Evolutionary conservation across 2,797 vertebrate species (phyloP).

Genomic region (Meda fulgida): DNA sequence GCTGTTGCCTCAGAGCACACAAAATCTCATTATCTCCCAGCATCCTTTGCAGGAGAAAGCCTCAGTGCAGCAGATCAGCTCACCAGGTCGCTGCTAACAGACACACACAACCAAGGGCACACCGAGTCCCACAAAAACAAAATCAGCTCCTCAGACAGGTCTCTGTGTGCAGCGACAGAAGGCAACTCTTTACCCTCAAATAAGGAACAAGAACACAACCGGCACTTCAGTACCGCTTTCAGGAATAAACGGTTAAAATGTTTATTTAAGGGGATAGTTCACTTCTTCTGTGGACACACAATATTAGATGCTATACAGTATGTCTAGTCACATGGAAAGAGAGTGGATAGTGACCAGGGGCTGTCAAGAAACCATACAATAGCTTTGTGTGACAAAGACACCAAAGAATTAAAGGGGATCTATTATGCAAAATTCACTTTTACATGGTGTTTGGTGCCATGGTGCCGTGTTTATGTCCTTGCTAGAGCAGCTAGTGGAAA

Average conservation of each 20-base stretch:
- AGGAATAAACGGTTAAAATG: constrained; percentile 6
- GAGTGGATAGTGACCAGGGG: neutral
- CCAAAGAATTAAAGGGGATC: neutral
- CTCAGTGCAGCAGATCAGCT: constrained; percentile 45
- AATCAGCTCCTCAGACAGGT: constrained; percentile 27
- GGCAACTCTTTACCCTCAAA: constrained; percentile 19
- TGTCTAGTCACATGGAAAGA: neutral
- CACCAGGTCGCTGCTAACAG: constrained; percentile 9
- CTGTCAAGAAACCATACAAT: neutral
- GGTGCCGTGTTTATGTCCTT: too few species aligned
- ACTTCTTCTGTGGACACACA: neutral
- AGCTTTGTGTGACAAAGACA: neutral
- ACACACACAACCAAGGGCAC: constrained; percentile 34
- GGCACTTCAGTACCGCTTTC: neutral
- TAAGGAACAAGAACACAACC: neutral
- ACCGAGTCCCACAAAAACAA: constrained; percentile 20
- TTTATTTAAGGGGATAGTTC: constrained; percentile 13
- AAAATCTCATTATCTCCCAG: constrained; percentile 51
- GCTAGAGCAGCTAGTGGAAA: too few species aligned
- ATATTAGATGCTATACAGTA: neutral
- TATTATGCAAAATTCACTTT: neutral
- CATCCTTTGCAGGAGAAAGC: constrained; percentile 39
- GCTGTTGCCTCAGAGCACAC: constrained; percentile 4
- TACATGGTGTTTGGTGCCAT: neutral
- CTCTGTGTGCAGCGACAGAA: constrained; percentile 17